Evolutionary conservation across 2,797 vertebrate genomes (phyloP).

Genomic region (Artibeus jamaicensis): DNA sequence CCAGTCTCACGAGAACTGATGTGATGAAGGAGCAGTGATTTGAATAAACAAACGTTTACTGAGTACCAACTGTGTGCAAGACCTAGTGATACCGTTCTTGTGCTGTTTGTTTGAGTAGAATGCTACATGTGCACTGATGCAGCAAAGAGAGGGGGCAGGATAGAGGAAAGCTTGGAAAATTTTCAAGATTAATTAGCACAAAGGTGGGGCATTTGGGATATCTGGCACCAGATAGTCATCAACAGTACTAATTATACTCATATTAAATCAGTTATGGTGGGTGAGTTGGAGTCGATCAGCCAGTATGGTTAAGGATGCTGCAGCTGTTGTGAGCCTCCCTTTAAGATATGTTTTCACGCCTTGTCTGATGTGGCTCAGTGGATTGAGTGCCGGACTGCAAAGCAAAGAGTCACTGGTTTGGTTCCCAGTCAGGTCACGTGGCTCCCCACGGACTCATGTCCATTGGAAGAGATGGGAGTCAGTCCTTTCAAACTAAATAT

Average conservation of each 20-base stretch:
- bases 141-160: constrained; percentile 58
- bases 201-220: constrained; percentile 74
- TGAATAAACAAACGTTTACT: constrained; percentile 64
- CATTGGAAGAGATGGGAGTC: neutral
- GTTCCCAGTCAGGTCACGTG: too few relatives aligned
- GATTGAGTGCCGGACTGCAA: too few relatives aligned
- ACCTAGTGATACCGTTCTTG: constrained; percentile 7
- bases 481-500: neutral
- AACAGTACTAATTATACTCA: constrained; percentile 66
- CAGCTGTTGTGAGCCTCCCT: constrained; percentile 31
- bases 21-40: constrained; percentile 44
- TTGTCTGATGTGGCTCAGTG: too few relatives aligned
- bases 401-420: too few relatives aligned
- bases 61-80: constrained; percentile 54
- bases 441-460: neutral
- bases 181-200: constrained; percentile 77
- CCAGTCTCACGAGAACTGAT: constrained; percentile 31
- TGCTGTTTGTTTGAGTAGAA: constrained; percentile 22
- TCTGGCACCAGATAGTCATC: constrained; percentile 69
- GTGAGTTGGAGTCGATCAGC: constrained; percentile 25
- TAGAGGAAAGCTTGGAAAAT: constrained; percentile 63
- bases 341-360: neutral
- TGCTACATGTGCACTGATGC: constrained; percentile 22
- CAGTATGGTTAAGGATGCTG: constrained; percentile 16
- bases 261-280: constrained; percentile 65